Evolutionary conservation across 2,888 invertebrate genomes (phyloP).

Genomic region (Morpho deidamia): DNA sequence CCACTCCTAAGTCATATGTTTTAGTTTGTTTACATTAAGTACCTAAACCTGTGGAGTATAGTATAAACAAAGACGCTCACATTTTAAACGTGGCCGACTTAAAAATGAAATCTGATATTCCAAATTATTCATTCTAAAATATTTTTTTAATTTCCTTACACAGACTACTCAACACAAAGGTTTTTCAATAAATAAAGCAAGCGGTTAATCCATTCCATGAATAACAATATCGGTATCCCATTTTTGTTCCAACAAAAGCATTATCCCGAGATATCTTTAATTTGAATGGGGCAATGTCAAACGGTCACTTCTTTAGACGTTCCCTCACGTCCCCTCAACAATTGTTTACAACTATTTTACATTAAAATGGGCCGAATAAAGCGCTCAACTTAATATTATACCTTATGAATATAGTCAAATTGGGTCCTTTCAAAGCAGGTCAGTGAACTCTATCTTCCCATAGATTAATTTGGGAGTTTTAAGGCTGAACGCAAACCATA

Average conservation of each 20-base stretch:
- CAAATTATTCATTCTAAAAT: no score
- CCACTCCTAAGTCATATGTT: no score
- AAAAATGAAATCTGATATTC: no score
- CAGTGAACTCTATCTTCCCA: slow-evolving; percentile 40
- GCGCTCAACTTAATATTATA: slow-evolving; percentile 18
- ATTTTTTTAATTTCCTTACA: no score
- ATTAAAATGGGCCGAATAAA: slow-evolving; percentile 37
- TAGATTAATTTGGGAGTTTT: slow-evolving; percentile 54
- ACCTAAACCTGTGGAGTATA: no score
- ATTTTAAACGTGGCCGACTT: no score
- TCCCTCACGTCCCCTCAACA: slow-evolving; percentile 44
- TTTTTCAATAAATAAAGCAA: neutral
- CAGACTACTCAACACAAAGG: no score
- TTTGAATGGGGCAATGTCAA: slow-evolving; percentile 20
- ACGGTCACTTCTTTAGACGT: slow-evolving; percentile 29
- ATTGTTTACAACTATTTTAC: slow-evolving; percentile 42
- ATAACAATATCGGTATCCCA: slow-evolving; percentile 10
- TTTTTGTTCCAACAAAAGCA: slow-evolving; percentile 16
- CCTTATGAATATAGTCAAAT: slow-evolving; percentile 45
- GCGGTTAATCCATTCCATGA: neutral
- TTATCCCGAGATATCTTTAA: slow-evolving; percentile 16
- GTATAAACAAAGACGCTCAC: no score
- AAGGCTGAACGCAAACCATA: slow-evolving; percentile 31
- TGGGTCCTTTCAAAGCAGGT: slow-evolving; percentile 45
- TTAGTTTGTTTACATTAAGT: no score